phyloP scores from a whole-genome alignment of 1,140 invertebrate genomes.

The Penaeus chinensis region DNA sequence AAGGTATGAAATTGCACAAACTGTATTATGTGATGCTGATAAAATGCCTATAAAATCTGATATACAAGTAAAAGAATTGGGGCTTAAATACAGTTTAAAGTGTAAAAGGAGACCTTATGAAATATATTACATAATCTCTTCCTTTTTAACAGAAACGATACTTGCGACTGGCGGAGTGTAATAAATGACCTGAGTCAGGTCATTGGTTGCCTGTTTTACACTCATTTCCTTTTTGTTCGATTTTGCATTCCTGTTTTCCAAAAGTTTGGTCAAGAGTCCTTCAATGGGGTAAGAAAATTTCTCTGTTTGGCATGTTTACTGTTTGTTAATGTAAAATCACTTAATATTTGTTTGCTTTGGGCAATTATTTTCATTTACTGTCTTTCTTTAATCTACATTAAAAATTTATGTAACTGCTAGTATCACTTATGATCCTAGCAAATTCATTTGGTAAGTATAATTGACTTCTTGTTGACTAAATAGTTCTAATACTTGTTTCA shows the following conservation, averaged over 20 bases:
- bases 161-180: conserved; percentile 77
- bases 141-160: conserved; percentile 50
- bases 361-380: not conserved
- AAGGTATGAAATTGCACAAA: too few species aligned
- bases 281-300: conserved; percentile 70
- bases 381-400: too few species aligned
- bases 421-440: not conserved
- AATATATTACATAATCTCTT: conserved; percentile 31
- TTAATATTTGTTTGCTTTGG: not conserved
- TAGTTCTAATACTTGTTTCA: conserved; percentile 9
- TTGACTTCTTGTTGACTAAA: not conserved
- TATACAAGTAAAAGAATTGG: not conserved
- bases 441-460: not conserved
- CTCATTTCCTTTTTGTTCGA: conserved; percentile 82
- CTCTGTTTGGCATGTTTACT: too few species aligned
- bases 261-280: conserved; percentile 76
- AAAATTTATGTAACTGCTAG: too few species aligned
- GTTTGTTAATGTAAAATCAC: too few species aligned
- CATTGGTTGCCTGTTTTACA: conserved; percentile 80
- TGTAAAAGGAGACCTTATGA: conserved; percentile 40
- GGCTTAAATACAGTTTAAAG: not conserved
- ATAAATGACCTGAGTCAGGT: conserved; percentile 80
- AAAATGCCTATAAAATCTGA: not conserved
- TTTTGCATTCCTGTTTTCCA: conserved; percentile 79
- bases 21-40: not conserved